Conservation (phyloP, 2,113 vertebrate genomes). For the Eretmochelys imbricata region DNA sequence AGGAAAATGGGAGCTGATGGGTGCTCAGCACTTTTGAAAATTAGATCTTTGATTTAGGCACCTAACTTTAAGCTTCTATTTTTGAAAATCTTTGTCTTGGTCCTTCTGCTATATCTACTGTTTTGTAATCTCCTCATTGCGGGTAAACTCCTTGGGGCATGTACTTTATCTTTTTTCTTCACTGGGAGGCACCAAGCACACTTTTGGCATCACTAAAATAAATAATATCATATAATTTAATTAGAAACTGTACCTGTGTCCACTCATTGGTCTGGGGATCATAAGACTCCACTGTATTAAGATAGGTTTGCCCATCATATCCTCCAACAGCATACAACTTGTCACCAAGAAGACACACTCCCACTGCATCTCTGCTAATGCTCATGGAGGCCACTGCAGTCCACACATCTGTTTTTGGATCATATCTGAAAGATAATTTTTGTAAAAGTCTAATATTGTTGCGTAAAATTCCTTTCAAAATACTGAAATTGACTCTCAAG, state of each 20-base stretch:
- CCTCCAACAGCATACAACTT: constrained; percentile 95
- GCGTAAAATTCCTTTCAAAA: neutral
- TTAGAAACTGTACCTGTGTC: constrained; percentile 88
- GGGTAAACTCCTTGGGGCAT: neutral
- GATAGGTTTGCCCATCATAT: constrained; percentile 95
- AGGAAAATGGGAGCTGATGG: neutral
- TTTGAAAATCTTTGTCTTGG: neutral
- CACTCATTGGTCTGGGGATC: constrained; percentile 98
- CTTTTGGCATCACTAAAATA: neutral
- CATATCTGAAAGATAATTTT: constrained; percentile 84
- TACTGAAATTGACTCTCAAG: neutral
- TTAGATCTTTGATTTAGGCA: neutral
- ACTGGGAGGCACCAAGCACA: neutral
- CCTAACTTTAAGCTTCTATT: neutral
- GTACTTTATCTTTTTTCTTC: neutral
- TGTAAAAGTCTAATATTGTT: neutral
- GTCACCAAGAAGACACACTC: constrained; percentile 97
- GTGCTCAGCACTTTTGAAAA: neutral
- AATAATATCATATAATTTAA: neutral
- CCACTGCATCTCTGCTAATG: constrained; percentile 96
- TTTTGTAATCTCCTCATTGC: neutral
- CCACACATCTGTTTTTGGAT: constrained; percentile 97
- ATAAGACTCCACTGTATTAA: constrained; percentile 95
- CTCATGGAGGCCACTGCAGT: constrained; percentile 98
- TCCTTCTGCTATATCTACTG: neutral